Evolutionary conservation across 1,140 invertebrate species (phyloP), one percentile per base, ranked within the genome.

Genomic region (Ostrea denselamellosa): DNA sequence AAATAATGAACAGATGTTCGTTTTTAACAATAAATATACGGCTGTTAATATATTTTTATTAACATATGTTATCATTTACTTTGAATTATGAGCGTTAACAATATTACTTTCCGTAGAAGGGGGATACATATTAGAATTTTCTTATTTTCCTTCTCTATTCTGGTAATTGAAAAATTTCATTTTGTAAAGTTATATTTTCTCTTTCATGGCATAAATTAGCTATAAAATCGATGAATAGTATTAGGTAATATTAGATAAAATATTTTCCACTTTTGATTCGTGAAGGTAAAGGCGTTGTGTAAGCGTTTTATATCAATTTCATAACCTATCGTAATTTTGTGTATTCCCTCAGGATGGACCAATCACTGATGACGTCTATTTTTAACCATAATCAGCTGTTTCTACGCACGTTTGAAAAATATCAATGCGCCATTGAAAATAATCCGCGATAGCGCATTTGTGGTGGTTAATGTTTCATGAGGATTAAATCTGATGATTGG

Each of bases 321-420:
- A 34, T 25, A 71, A 71, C 68, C 68, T 71, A 71, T 71, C 68
- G 68, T 71, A 71, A 71, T 12, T 71, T 71, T 71, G 68, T 71
- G 68, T 71, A 71, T 71, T 71, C 68, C 68, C 68, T 71, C 25
- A 71, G 68, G 25, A 71, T 44, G 28, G 28, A 51, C 83, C 83
- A 85, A 85, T 85, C 83, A 85, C n/a, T 10, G 25, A 62, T 85
- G 28, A 62, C 19, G 52, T 56, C 56, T 85, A 85, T 85, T 85
- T 58, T 58, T 85, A 85, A 22, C 83, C 52, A 56, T 62, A 85
- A 85, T 85, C 83, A 85, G 83, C 83, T 85, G 83, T 85, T 85
- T 85, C 25, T 62, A 85, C 83, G 28, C 28, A 58, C 28, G 17
- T 22, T 34, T 28, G 52, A 62, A 14, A 54, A 85, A 58, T 58